A percentile compares a stretch with the other conserved stretches of the same genome.
Conservation (phyloP, 2,797 vertebrate species). For the Thalassophryne amazonica region DNA sequence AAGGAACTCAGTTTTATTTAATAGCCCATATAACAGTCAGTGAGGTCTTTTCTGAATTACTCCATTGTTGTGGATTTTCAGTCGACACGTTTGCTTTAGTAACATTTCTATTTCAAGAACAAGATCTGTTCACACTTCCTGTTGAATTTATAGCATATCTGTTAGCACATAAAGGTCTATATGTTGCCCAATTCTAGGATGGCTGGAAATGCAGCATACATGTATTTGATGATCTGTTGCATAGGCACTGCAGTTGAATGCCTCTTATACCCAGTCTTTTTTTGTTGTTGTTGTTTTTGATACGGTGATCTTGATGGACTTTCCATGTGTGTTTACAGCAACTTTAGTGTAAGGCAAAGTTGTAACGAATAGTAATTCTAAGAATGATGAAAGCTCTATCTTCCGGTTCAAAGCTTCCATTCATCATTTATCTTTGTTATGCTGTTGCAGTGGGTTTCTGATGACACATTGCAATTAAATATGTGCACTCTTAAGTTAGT, state of each 20-base stretch:
- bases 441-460: background rate
- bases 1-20: conserved; percentile 11
- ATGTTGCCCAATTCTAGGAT: no score
- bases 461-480: background rate
- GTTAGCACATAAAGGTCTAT: no score
- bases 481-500: background rate
- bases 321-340: background rate
- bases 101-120: conserved; percentile 11
- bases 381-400: background rate
- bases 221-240: no score
- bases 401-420: background rate
- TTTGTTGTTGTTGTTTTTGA: background rate
- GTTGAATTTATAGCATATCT: background rate
- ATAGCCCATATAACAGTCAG: background rate
- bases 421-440: background rate
- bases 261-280: no score
- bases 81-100: conserved; percentile 15
- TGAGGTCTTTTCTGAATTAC: conserved; percentile 22
- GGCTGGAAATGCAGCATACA: no score
- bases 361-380: background rate
- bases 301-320: background rate
- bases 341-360: background rate
- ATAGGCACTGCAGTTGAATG: no score
- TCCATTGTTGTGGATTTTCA: conserved; percentile 40
- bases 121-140: background rate